Conservation (phyloP, 1,140 invertebrate species). For the Bombus affinis region DNA sequence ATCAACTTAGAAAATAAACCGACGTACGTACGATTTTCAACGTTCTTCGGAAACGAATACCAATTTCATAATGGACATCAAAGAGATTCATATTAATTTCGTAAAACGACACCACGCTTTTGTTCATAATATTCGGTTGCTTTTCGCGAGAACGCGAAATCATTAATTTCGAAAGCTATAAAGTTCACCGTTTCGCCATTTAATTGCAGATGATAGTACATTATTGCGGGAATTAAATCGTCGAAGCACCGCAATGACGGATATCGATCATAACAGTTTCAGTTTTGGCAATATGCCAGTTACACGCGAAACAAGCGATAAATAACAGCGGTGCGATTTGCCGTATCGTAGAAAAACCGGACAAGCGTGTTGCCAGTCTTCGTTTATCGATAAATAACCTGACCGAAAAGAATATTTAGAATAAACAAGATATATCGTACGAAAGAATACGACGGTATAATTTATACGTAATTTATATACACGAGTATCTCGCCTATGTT, state of each 20-base stretch:
- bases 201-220: neutral
- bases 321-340: neutral
- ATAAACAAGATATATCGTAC: neutral
- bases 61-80: too few species aligned
- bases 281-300: slow-evolving; percentile 24
- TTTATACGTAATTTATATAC: too few species aligned
- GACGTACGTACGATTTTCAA: neutral
- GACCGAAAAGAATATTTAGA: neutral
- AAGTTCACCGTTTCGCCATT: neutral
- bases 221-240: slow-evolving; percentile 15
- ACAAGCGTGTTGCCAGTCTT: neutral
- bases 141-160: too few species aligned
- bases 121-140: too few species aligned
- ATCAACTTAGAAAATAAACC: neutral
- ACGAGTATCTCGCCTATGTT: too few species aligned
- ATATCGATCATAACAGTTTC: slow-evolving; percentile 40
- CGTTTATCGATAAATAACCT: neutral
- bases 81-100: neutral
- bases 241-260: slow-evolving; percentile 25
- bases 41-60: neutral
- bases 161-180: neutral
- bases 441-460: neutral
- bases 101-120: neutral
- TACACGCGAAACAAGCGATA: slow-evolving; percentile 31
- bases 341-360: neutral